Conservation (phyloP, 2,113 vertebrate genomes). For the Thomomys bottae region DNA sequence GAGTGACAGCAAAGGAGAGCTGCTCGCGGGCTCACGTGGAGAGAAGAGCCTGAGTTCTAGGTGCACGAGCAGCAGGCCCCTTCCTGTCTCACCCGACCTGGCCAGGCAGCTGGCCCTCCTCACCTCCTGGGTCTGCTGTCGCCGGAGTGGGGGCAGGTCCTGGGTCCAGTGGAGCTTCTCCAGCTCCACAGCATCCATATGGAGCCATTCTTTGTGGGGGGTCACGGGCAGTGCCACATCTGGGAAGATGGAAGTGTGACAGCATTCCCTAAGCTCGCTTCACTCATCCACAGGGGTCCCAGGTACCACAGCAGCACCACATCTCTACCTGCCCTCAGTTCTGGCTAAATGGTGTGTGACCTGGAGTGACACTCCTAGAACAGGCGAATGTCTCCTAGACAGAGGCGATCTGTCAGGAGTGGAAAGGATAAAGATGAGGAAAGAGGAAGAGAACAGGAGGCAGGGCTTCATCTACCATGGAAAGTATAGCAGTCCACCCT, state of each 20-base stretch:
- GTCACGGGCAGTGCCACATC: conserved; percentile 89
- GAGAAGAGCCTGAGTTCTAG: not conserved
- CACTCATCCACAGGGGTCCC: not conserved
- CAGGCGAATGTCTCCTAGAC: not conserved
- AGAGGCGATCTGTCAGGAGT: not conserved
- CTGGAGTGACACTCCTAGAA: not conserved
- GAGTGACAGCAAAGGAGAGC: not conserved
- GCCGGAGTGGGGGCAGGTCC: conserved; percentile 89
- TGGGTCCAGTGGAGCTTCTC: conserved; percentile 97
- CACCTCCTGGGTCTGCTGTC: conserved; percentile 91
- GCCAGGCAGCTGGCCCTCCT: conserved; percentile 22
- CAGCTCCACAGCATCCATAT: conserved; percentile 94
- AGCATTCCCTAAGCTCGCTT: not conserved
- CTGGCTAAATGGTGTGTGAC: not conserved
- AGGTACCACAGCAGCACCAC: not conserved
- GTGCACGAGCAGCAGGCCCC: not conserved
- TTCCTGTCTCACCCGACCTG: not conserved
- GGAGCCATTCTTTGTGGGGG: conserved; percentile 93
- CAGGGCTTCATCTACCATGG: not conserved
- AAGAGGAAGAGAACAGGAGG: not conserved
- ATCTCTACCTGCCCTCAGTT: not conserved
- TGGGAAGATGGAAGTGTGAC: conserved; percentile 57
- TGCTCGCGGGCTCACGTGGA: not conserved
- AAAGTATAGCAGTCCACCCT: not conserved
- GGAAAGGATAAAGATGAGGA: not conserved